Evolutionary conservation across 2,888 invertebrate genomes (phyloP), one percentile per base, ranked within the genome.

Genomic region (Druceiella hillmani): DNA sequence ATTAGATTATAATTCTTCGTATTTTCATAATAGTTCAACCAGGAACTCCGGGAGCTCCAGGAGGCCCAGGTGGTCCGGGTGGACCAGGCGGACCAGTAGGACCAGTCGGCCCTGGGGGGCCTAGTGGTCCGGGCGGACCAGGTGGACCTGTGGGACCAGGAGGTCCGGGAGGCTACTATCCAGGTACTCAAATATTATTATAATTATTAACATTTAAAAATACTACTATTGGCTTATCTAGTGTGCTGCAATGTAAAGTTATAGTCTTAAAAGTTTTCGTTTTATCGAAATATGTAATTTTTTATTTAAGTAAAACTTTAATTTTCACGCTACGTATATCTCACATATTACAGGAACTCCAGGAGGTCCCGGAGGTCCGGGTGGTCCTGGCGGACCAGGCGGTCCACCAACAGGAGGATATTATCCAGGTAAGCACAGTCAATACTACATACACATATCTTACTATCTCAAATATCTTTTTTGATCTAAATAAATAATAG

Each of bases 321-420:
- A n/a, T n/a, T n/a, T n/a, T n/a, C n/a, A n/a, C n/a, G n/a, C n/a
- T n/a, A n/a, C n/a, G n/a, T n/a, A n/a, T n/a, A n/a, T n/a, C n/a
- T n/a, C n/a, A n/a, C n/a, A n/a, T n/a, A n/a, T n/a, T n/a, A n/a
- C 41, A 3, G 50, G 46, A 13, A 28, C 38, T 6, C 46, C 50
- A 2, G 52, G 46, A 40, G 49, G 48, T 27, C 60, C 62, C 20
- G 57, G 53, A 9, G 59, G 59, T 7, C 64, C 66, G 17, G 59
- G 51, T 25, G 49, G 46, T 9, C 51, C 55, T 6, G 52, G 48
- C 4, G 53, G 51, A 24, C 47, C 53, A 15, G 43, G 33, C 13
- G 46, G 49, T 2, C 43, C 41, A n/a, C n/a, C 35, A 26, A 10
- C 27, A 28, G 6, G 16, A 7, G n/a, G n/a, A 22, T n/a, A 22